A percentile compares a stretch with the other conserved stretches of the same genome.
phyloP scores from a whole-genome alignment of 2,113 vertebrate species.

The Xiphophorus hellerii region DNA sequence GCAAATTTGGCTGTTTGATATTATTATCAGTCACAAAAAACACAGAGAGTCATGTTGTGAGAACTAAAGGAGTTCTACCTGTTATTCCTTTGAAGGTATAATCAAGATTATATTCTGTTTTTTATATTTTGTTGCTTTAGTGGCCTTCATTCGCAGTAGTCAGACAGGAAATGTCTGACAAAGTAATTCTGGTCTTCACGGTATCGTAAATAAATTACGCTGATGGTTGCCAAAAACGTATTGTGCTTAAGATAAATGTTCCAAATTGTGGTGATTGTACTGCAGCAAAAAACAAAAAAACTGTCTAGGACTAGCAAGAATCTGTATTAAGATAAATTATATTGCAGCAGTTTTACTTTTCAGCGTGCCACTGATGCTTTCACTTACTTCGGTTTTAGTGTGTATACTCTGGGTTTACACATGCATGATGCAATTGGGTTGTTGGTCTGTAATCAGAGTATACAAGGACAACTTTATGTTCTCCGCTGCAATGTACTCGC shows the following conservation, averaged over 20 bases:
- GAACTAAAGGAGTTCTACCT: too few relatives aligned
- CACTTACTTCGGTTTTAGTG: constrained; percentile 22
- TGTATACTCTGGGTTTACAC: constrained; percentile 48
- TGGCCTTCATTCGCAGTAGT: too few relatives aligned
- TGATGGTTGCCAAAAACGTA: not conserved
- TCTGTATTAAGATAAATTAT: constrained; percentile 21
- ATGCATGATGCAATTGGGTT: constrained; percentile 27
- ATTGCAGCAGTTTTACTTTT: constrained; percentile 18
- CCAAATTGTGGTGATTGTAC: not conserved
- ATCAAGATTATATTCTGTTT: too few relatives aligned
- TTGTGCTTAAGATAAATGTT: not conserved
- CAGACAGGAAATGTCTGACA: too few relatives aligned
- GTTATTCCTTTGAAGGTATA: too few relatives aligned
- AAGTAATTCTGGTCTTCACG: not conserved
- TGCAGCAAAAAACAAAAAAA: not conserved
- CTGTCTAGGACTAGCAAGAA: constrained; percentile 13
- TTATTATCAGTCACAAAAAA: too few relatives aligned
- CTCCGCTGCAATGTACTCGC: constrained; percentile 48
- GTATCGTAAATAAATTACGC: not conserved
- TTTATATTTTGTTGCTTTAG: too few relatives aligned
- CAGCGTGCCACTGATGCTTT: constrained; percentile 30
- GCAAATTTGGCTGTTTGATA: too few relatives aligned
- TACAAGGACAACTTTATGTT: constrained; percentile 35
- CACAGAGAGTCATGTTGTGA: too few relatives aligned
- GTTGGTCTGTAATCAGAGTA: constrained; percentile 61